Conservation (phyloP, 2,888 invertebrate species). For the Lasioglossum villosulum region DNA sequence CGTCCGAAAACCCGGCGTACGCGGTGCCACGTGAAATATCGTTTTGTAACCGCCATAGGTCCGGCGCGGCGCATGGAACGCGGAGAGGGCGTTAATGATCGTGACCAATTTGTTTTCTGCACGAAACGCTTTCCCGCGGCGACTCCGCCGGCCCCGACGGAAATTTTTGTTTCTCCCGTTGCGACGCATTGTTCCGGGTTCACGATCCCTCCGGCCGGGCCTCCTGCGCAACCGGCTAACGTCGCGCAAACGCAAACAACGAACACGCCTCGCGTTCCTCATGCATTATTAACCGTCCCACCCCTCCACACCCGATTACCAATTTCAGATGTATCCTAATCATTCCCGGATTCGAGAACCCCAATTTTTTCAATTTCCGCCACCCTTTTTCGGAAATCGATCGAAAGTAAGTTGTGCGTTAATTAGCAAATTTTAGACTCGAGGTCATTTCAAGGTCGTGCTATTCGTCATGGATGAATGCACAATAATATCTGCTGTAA, state of each 20-base stretch:
- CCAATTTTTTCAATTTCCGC: not conserved
- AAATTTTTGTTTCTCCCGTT: conserved; percentile 52
- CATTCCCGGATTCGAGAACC: not conserved
- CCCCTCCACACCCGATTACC: not conserved
- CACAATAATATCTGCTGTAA: too few relatives aligned
- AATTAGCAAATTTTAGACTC: too few relatives aligned
- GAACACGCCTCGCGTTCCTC: conserved; percentile 12
- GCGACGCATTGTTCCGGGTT: conserved; percentile 39
- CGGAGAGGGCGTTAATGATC: conserved; percentile 73
- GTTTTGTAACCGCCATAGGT: conserved; percentile 62
- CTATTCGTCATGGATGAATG: too few relatives aligned
- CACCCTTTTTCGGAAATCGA: not conserved
- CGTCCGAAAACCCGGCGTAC: conserved; percentile 31
- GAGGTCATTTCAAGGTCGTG: too few relatives aligned
- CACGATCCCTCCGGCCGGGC: conserved; percentile 6
- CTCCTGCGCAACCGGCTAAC: conserved; percentile 1
- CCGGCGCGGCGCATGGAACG: conserved; percentile 43
- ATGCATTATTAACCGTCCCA: conserved; percentile 13
- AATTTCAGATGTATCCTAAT: conserved; percentile 1
- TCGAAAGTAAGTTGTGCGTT: too few relatives aligned
- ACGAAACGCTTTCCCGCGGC: conserved; percentile 74
- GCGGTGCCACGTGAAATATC: conserved; percentile 55
- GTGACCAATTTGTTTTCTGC: conserved; percentile 78
- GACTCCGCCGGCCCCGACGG: conserved; percentile 40
- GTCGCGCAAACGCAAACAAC: conserved; percentile 26